Evolutionary conservation across 2,888 invertebrate genomes (phyloP).

Genomic region (Scelioninae gen. 2): DNA sequence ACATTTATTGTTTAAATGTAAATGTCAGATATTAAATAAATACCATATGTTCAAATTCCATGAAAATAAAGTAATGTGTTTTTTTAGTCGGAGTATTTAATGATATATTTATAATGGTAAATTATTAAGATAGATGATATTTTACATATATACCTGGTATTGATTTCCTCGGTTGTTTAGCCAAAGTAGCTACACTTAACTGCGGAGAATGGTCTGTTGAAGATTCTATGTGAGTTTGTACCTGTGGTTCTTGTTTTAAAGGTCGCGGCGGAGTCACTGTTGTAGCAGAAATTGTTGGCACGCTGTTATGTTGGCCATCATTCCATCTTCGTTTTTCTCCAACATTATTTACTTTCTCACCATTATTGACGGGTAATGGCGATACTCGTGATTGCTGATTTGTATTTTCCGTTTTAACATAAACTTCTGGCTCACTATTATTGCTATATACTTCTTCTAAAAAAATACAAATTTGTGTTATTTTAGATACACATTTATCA

Average conservation of each 20-base stretch:
- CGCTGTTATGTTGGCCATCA: constrained; percentile 71
- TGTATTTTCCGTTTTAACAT: constrained; percentile 74
- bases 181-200: constrained; percentile 65
- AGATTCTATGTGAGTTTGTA: constrained; percentile 34
- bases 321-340: constrained; percentile 74
- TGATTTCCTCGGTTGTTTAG: constrained; percentile 74
- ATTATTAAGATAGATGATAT: no score
- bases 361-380: constrained; percentile 61
- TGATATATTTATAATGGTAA: no score
- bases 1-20: no score
- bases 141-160: constrained; percentile 75
- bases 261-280: constrained; percentile 60
- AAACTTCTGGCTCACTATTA: constrained; percentile 67
- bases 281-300: constrained; percentile 50
- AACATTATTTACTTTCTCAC: constrained; percentile 62
- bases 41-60: no score
- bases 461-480: not conserved
- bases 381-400: constrained; percentile 62
- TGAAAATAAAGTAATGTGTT: no score
- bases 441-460: constrained; percentile 78
- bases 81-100: no score
- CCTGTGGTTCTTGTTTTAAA: constrained; percentile 60
- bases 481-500: no score
- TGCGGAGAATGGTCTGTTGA: not conserved
- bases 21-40: no score